Evolutionary conservation across 2,797 vertebrate species (phyloP), one percentile per base, ranked within the genome.

Genomic region (Leucoraja ocellata): DNA sequence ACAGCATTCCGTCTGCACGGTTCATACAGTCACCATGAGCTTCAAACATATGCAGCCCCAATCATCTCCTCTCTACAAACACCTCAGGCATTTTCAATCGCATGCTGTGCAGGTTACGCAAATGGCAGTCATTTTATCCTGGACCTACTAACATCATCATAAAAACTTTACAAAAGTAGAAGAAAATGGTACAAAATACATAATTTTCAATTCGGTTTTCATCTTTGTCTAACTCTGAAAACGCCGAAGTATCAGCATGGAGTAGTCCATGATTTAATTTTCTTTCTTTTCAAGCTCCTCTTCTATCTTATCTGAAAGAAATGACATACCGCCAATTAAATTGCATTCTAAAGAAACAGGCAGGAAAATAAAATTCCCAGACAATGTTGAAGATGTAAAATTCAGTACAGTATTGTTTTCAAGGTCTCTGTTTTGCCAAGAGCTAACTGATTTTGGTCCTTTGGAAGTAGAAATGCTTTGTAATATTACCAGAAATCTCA

Each of bases 131-230:
- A 63, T 92, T 90, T 92, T 76, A 76, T 92, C 7, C 68, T 7
- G 5, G 25, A 23, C 36, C 68, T 91, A 91, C 68, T 25, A 39
- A 91, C 6, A 36, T 91, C 58, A 16, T 23, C 90, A 54, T 92
- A 92, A 54, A 92, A 92, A 92, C 36, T 92, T 76, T 92, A 92
- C 71, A 92, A 92, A 92, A 92, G 39, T 92, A 14, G 39, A 92
- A 76, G 39, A 92, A 92, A 92, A 74, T 91, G 90, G 68, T 92
- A 92, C 68, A 92, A 92, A 74, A 92, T 92, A 76, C 90, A 58
- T 92, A 13, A 76, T 92, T 28, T 92, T 25, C 36, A n/a, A 74
- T 92, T 74, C 68, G 28, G 68, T 91, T 54, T n/a, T 39, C 71
- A 92, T 23, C 58, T 92, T 92, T 76, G 13, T 71, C 71, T 92